These are phyloP conservation scores for Morelia viridis DNA, from an alignment of 2,797 vertebrate genomes.

Conservation along the genomic window DNA sequence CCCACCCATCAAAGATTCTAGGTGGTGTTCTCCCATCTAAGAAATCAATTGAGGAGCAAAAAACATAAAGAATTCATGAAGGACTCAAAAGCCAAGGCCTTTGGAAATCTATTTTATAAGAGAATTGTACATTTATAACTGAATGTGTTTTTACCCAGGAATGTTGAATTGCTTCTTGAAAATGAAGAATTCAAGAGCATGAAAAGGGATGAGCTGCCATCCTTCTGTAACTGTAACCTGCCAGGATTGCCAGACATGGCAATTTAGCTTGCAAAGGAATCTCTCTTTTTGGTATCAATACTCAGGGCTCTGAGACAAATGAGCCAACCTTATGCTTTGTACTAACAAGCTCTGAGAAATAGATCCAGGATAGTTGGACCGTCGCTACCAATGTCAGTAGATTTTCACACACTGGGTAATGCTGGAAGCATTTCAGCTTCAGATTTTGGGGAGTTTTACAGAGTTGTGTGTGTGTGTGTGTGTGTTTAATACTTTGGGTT, in stretches of 20 bases:
- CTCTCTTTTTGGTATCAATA: background rate
- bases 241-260: background rate
- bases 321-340: background rate
- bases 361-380: background rate
- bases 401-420: background rate
- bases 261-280: too few relatives aligned
- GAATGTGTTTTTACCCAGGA: background rate
- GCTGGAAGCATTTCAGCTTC: background rate
- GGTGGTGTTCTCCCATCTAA: background rate
- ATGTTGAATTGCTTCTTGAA: background rate
- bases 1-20: background rate
- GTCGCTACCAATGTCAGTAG: background rate
- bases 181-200: background rate
- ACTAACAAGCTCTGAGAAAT: background rate
- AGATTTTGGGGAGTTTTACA: background rate
- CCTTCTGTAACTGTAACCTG: background rate
- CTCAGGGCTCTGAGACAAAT: background rate
- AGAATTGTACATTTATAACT: background rate
- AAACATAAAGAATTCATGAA: background rate
- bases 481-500: background rate
- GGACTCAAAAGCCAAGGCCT: background rate
- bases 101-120: background rate
- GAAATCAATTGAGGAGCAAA: background rate
- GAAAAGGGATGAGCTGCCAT: background rate
- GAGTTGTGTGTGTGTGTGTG: background rate